Evolutionary conservation across 2,888 invertebrate species (phyloP).

Genomic region (Trichogramma evanescens): DNA sequence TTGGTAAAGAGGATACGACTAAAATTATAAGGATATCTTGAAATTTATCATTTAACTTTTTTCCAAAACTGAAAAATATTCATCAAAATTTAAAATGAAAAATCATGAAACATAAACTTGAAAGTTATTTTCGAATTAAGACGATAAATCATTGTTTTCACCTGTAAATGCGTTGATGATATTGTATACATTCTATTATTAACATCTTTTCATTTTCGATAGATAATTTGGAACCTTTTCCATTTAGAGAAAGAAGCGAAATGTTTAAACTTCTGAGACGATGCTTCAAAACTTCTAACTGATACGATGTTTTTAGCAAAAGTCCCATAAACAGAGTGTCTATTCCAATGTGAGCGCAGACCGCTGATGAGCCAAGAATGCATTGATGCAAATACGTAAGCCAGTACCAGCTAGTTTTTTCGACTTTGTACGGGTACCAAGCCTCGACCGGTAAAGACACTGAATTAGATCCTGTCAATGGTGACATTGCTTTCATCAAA

Average conservation of each 20-base stretch:
- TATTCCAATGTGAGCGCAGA: conserved; percentile 2
- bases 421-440: conserved; percentile 11
- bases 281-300: conserved; percentile 8
- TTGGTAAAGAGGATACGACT: conserved; percentile 10
- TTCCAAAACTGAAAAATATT: conserved; percentile 7
- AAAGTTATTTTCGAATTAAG: not conserved
- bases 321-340: conserved; percentile 13
- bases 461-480: not conserved
- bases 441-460: conserved; percentile 10
- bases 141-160: not conserved
- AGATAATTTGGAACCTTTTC: not conserved
- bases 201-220: not conserved
- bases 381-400: conserved; percentile 11
- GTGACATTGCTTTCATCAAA: conserved; percentile 8
- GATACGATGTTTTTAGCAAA: conserved; percentile 1
- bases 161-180: conserved; percentile 14
- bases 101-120: not conserved
- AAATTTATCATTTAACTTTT: conserved; percentile 8
- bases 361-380: conserved; percentile 9
- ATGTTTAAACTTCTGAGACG: not conserved
- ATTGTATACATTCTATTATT: not conserved
- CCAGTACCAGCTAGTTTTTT: conserved; percentile 14
- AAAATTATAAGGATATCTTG: conserved; percentile 7
- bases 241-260: too few species aligned
- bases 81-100: not conserved